Evolutionary conservation across 1,140 invertebrate species (phyloP).

Genomic region (Fopius arisanus): DNA sequence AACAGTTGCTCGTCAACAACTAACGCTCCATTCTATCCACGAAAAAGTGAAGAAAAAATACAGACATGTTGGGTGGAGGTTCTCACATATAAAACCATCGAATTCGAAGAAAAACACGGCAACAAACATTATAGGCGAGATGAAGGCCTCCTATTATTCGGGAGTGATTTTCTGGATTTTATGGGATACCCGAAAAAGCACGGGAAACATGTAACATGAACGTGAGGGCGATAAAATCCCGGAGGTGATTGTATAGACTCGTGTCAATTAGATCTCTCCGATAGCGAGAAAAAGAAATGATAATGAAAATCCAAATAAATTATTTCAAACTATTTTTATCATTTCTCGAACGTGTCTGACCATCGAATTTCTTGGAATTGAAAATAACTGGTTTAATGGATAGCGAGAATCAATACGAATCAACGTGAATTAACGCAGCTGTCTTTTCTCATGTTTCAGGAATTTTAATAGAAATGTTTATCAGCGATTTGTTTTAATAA

Average conservation of each 20-base stretch:
- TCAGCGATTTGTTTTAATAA: too few relatives aligned
- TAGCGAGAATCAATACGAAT: background rate
- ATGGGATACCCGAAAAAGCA: background rate
- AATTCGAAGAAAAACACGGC: background rate
- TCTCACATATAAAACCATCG: background rate
- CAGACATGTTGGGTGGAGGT: background rate
- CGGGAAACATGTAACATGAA: background rate
- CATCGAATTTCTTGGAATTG: background rate
- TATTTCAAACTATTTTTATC: background rate
- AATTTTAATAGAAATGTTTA: too few relatives aligned
- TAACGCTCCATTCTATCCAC: slow-evolving; percentile 29
- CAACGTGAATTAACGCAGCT: too few relatives aligned
- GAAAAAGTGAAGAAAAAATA: background rate
- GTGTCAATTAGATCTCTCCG: background rate
- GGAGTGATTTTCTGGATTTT: background rate
- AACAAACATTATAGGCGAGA: background rate
- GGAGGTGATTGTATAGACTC: background rate
- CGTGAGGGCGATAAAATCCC: background rate
- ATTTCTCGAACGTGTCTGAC: background rate
- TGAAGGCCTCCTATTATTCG: background rate
- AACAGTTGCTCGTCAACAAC: slow-evolving; percentile 51
- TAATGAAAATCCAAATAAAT: background rate
- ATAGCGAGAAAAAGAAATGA: background rate
- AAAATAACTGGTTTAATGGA: background rate
- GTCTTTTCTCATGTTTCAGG: too few relatives aligned